A percentile compares a stretch with the other conserved stretches of the same genome.
Conservation (phyloP, 1,140 invertebrate genomes). For the Drosophila kohkoa region DNA sequence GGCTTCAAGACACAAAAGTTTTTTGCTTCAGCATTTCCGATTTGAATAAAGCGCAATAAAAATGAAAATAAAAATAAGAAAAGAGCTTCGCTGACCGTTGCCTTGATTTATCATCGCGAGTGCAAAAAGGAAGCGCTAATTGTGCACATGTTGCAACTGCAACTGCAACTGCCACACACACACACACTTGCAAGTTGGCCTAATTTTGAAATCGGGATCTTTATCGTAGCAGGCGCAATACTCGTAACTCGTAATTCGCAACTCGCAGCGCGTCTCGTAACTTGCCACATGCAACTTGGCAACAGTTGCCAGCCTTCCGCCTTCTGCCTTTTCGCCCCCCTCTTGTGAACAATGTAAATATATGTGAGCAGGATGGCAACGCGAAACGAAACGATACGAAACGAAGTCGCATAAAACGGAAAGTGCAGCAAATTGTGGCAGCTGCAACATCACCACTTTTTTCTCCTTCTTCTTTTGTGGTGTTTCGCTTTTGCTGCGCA, state of each 20-base stretch:
- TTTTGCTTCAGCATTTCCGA: conserved; percentile 14
- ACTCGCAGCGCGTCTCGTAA: conserved; percentile 32
- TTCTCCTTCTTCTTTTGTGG: conserved; percentile 25
- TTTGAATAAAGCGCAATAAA: conserved; percentile 23
- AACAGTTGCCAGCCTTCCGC: conserved; percentile 8
- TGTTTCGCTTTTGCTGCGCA: conserved; percentile 25
- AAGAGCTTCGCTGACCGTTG: conserved; percentile 28
- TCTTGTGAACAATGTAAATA: conserved; percentile 34
- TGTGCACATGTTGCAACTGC: conserved; percentile 65
- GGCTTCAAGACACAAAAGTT: neutral
- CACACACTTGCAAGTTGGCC: conserved; percentile 41
- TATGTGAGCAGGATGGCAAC: conserved; percentile 67
- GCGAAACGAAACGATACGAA: conserved; percentile 64
- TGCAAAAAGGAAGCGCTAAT: conserved; percentile 67
- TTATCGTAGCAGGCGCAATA: conserved; percentile 69
- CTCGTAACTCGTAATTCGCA: conserved; percentile 67
- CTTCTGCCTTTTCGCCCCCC: neutral
- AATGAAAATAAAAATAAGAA: neutral
- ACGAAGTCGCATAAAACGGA: conserved; percentile 80
- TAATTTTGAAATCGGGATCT: conserved; percentile 73
- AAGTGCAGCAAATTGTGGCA: conserved; percentile 83
- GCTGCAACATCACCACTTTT: conserved; percentile 78
- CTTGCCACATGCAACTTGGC: conserved; percentile 19
- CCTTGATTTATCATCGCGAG: conserved; percentile 45
- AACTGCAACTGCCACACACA: conserved; percentile 33